Evolutionary conservation across 2,888 invertebrate genomes (phyloP), one percentile per base, ranked within the genome.

Genomic region (Chesias legatella): DNA sequence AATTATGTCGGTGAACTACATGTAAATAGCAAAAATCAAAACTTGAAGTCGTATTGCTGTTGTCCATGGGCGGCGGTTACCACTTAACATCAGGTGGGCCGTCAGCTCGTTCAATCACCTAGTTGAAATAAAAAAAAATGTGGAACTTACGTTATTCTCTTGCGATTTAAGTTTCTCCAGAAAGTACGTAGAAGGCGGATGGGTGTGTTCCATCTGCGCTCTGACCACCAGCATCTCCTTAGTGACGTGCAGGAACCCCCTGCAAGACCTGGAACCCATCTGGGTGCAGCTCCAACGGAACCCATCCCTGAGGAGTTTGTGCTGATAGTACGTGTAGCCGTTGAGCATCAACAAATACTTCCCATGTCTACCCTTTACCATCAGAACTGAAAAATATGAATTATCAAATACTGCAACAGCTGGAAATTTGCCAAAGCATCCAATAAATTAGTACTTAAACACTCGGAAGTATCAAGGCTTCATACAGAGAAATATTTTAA

Each of bases 281-380:
- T 84, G 84, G 0, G 88, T 86, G 49, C 88, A 88, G 63, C 86
- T 86, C 88, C 88, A 88, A 0, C 88, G 73, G 59, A 73, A 79
- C 0, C 88, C 88, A 23, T 85, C 84, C 10, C 79, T 69, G 6
- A 86, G 62, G 1, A 74, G 56, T 57, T 86, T 88, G 48, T 86
- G 86, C 49, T 85, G 82, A 52, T 86, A 88, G 56, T 83, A 88
- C 0, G 86, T 88, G 45, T 85, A 86, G 0, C 86, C 86, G 30
- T 84, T 77, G 5, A 84, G 70, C 80, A 85, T 79, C 17, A 86
- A 57, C 11, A 86, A 57, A 42, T 83, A 70, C 42, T 86, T 88
- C 0, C 86, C 86, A 24, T 78, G 79, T 1, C 84, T 73, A 8
- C 86, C 84, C 50, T 79, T 84, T 35, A 86, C 83, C 60, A 84